Evolutionary conservation across 2,888 invertebrate species (phyloP).

Genomic region (Cataglyphis albicans): DNA sequence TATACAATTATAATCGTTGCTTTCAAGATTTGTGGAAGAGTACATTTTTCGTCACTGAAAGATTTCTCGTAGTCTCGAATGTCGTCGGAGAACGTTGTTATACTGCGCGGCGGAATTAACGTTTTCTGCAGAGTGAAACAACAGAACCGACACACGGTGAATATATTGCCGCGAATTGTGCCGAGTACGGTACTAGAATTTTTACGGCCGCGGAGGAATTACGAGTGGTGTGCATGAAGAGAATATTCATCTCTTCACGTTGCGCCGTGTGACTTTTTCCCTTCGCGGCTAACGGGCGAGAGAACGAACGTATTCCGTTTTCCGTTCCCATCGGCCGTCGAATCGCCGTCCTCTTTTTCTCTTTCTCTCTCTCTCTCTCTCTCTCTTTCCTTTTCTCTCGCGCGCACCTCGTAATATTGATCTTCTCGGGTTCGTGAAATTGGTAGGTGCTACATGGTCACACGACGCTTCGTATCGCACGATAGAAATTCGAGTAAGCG

Average conservation of each 20-base stretch:
- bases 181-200: constrained; percentile 44
- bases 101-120: not conserved
- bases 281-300: constrained; percentile 42
- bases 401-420: constrained; percentile 63
- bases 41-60: not conserved
- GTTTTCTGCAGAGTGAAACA: constrained; percentile 21
- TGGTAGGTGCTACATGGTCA: constrained; percentile 50
- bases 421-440: constrained; percentile 63
- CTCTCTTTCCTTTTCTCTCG: constrained; percentile 18
- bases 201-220: constrained; percentile 44
- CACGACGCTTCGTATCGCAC: constrained; percentile 38
- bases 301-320: constrained; percentile 51
- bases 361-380: constrained; percentile 9
- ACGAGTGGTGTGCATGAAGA: constrained; percentile 43
- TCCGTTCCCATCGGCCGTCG: constrained; percentile 54
- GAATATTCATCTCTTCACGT: constrained; percentile 43
- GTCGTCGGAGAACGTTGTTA: constrained; percentile 4
- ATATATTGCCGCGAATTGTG: constrained; percentile 25
- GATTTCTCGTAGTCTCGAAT: constrained; percentile 19
- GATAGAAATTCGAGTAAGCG: constrained; percentile 60
- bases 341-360: constrained; percentile 11
- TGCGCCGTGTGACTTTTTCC: constrained; percentile 46
- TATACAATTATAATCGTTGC: not conserved
- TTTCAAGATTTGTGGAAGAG: not conserved
- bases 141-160: constrained; percentile 24